phyloP scores from a whole-genome alignment of 2,113 vertebrate genomes.

The Protobothrops flavoviridis region DNA sequence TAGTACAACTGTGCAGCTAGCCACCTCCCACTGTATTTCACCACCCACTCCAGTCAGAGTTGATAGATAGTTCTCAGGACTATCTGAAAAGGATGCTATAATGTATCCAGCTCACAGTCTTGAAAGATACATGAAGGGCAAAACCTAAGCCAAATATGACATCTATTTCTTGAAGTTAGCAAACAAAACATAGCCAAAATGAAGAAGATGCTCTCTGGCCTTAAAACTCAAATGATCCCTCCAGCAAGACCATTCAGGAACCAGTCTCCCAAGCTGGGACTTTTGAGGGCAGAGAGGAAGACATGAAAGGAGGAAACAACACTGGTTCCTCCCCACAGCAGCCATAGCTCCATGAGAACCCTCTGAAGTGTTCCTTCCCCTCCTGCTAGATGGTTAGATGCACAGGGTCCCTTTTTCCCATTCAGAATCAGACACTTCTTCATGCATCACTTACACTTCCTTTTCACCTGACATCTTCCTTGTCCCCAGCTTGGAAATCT shows the following conservation, averaged over 20 bases:
- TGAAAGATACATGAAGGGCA: constrained; percentile 51
- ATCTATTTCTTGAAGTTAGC: not conserved
- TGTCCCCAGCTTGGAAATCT: not conserved
- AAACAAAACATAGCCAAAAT: not conserved
- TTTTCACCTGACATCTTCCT: not conserved
- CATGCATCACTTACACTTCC: not conserved
- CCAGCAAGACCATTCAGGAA: not conserved
- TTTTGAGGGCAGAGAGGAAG: not conserved
- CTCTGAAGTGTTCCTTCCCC: not conserved
- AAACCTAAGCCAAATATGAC: constrained; percentile 46
- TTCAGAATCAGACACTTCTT: not conserved
- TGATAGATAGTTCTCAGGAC: constrained; percentile 55
- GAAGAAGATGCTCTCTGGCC: not conserved
- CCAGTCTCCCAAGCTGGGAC: not conserved
- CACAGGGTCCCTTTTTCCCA: not conserved
- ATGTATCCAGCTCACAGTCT: constrained; percentile 43
- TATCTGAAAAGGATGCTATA: constrained; percentile 40
- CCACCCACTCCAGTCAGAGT: constrained; percentile 53
- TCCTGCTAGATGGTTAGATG: not conserved
- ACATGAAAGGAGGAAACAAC: not conserved
- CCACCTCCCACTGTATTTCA: constrained; percentile 60
- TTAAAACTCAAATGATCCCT: not conserved
- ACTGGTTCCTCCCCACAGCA: not conserved
- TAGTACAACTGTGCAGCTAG: constrained; percentile 62
- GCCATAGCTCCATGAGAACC: not conserved